phyloP scores from a whole-genome alignment of 2,888 invertebrate species.

The Tetrapedia diversipes region DNA sequence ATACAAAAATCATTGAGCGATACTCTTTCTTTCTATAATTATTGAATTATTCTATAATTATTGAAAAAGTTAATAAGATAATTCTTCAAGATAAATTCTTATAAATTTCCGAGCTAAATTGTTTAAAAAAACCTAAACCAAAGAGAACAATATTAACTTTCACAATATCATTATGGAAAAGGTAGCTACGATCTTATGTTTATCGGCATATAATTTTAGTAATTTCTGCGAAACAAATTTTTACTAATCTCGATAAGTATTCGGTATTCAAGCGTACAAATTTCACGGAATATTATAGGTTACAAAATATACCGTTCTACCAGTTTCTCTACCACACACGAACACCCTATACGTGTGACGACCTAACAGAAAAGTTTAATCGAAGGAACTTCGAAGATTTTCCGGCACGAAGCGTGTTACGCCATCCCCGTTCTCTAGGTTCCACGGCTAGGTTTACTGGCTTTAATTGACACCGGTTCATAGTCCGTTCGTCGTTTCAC shows the following conservation, averaged over 20 bases:
- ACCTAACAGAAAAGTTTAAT: not conserved
- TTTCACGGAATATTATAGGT: no score
- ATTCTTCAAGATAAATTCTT: not conserved
- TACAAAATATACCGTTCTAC: no score
- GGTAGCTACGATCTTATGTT: no score
- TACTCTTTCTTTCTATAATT: not conserved
- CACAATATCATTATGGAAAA: no score
- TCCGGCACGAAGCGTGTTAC: not conserved
- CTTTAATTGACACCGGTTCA: conserved; percentile 32
- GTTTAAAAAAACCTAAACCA: no score
- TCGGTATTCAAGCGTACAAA: no score
- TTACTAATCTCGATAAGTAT: no score
- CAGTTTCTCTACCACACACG: no score
- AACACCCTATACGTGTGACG: no score
- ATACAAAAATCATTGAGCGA: conserved; percentile 4
- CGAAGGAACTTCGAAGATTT: not conserved
- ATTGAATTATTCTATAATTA: conserved; percentile 7
- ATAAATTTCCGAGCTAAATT: not conserved
- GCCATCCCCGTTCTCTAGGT: not conserved
- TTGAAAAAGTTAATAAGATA: not conserved
- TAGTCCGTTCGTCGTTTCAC: conserved; percentile 12
- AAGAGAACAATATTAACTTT: no score
- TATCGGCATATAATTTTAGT: no score
- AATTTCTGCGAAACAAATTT: no score
- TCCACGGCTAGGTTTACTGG: not conserved